Evolutionary conservation across 1,140 invertebrate genomes (phyloP), one percentile per base, ranked within the genome.

Genomic region (Drosophila kanapiae): DNA sequence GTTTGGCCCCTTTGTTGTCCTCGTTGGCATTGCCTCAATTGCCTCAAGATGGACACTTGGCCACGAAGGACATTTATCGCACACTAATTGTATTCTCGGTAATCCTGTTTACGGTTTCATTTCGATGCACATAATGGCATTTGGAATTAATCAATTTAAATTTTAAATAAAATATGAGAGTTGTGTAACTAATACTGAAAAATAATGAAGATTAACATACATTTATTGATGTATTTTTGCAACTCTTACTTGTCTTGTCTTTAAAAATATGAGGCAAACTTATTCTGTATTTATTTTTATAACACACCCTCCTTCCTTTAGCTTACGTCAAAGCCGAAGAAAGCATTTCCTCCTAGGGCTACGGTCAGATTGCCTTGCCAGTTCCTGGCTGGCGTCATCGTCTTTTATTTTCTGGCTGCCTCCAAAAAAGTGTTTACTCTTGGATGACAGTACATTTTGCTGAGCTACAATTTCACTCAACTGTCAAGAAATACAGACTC

Each of bases 401-500:
- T 75, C 59, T 71, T 63, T 56, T 43, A 51, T 62, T 54, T 65
- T 53, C 35, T 33, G 13, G 57, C 49, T 60, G 63, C 48, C 33
- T 61, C 42, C n/a, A 49, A 60, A 77, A 71, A 64, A 40, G 42
- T 60, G 69, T 29, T 29, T 33, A 51, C 56, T 67, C 76, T 68
- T 77, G 45, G 71, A 48, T 87, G 80, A 80, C 83, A 80, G 59
- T 68, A 68, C 76, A 77, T 80, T 83, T 27, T 88, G 61, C 80
- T 83, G 84, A 77, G 77, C 84, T 83, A 58, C 77, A 87, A 80
- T 83, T 83, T 88, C 80, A 71, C 48, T 69, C 71, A 86, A 83
- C 84, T 88, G 83, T 88, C 84, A 87, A 47, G 38, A 62, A 62
- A 74, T 72, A 42, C 47, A 72, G 58, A 75, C 58, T 42, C 37